phyloP scores from a whole-genome alignment of 2,888 invertebrate genomes.

The Chirona hameri region DNA sequence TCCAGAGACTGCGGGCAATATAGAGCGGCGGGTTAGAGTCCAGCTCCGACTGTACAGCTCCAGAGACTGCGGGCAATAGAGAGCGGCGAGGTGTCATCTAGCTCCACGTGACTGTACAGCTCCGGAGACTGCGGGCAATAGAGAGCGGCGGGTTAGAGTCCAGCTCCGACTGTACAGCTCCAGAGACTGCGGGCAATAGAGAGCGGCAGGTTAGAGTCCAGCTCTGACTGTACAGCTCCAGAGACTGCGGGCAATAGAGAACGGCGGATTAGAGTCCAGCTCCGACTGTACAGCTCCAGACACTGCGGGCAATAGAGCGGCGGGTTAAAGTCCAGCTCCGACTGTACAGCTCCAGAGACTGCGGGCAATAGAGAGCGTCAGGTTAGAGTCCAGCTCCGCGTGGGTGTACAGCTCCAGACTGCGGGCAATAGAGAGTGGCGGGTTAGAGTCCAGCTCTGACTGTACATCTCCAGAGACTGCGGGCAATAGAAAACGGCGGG shows the following conservation, averaged over 20 bases:
- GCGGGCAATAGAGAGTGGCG: no score
- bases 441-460: slow-evolving; percentile 69
- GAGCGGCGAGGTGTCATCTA: slow-evolving; percentile 79
- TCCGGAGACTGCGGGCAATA: slow-evolving; percentile 44
- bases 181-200: no score
- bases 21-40: slow-evolving; percentile 74
- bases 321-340: slow-evolving; percentile 80
- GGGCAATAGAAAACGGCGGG: no score
- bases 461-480: slow-evolving; percentile 39
- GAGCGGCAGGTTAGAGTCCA: slow-evolving; percentile 51
- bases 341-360: slow-evolving; percentile 41
- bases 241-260: no score
- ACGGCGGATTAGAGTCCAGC: slow-evolving; percentile 52
- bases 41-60: slow-evolving; percentile 63
- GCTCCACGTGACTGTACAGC: slow-evolving; percentile 67
- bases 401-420: slow-evolving; percentile 53
- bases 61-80: slow-evolving; percentile 54
- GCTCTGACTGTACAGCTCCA: slow-evolving; percentile 62
- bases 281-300: slow-evolving; percentile 58
- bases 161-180: slow-evolving; percentile 63
- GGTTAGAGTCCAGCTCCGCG: slow-evolving; percentile 65
- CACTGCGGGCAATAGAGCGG: slow-evolving; percentile 56
- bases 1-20: no score
- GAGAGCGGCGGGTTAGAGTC: slow-evolving; percentile 84
- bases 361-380: no score